These are phyloP conservation scores for Peromyscus leucopus DNA, from an alignment of 2,113 vertebrate species.

Conservation along the genomic window DNA sequence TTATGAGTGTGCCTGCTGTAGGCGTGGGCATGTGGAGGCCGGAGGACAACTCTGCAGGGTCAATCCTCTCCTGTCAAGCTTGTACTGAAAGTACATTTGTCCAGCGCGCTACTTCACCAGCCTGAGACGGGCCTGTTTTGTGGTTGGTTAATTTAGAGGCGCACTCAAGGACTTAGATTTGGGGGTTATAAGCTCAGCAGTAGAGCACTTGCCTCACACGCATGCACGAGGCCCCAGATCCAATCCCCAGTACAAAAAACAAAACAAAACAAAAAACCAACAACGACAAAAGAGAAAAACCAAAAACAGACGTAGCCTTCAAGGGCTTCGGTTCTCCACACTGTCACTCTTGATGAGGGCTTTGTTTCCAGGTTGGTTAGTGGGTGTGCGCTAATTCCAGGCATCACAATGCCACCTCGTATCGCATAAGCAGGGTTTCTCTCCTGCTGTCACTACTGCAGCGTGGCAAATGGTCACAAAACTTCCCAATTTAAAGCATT, in stretches of 20 bases:
- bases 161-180: neutral
- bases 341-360: neutral
- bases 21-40: neutral
- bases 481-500: slow-evolving; percentile 1
- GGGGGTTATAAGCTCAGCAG: neutral
- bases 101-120: neutral
- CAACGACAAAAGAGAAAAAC: no score
- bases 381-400: neutral
- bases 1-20: neutral
- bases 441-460: neutral
- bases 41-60: neutral
- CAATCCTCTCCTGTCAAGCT: neutral
- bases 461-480: neutral
- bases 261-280: neutral
- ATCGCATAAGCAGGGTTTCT: neutral
- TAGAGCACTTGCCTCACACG: neutral
- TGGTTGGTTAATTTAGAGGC: neutral
- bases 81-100: neutral
- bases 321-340: neutral
- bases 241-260: neutral
- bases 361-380: neutral
- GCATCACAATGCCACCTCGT: neutral
- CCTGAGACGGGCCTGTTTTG: neutral
- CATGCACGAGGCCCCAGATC: neutral
- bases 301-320: neutral